A percentile compares a stretch with the other conserved stretches of the same genome.
Conservation (phyloP, 2,888 invertebrate genomes). For the Trachelus stipa region DNA sequence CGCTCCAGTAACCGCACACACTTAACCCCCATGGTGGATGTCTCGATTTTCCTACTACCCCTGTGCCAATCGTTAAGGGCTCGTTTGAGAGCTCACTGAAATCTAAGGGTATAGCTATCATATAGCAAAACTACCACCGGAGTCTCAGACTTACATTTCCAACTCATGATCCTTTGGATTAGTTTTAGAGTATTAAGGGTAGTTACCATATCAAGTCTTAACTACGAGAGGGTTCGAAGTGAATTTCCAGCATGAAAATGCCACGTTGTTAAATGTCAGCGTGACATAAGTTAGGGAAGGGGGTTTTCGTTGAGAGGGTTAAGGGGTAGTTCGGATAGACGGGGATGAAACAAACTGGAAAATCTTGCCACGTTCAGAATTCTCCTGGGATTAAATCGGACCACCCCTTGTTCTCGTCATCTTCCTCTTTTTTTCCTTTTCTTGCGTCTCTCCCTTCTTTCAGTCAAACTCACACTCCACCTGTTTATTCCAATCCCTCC, state of each 20-base stretch:
- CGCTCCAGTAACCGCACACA: background rate
- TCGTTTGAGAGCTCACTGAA: background rate
- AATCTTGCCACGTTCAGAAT: background rate
- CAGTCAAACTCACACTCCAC: background rate
- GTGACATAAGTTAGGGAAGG: background rate
- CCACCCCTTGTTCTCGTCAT: background rate
- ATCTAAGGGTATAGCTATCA: background rate
- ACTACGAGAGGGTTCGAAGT: background rate
- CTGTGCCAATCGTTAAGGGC: background rate
- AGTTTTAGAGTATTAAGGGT: background rate
- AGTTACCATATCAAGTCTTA: background rate
- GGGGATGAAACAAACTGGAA: background rate
- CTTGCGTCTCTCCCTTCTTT: background rate
- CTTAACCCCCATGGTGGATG: background rate
- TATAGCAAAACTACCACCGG: background rate
- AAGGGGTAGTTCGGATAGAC: background rate
- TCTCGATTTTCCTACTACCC: background rate
- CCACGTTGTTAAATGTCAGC: background rate
- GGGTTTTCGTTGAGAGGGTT: background rate
- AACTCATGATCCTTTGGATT: background rate
- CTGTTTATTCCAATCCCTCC: background rate
- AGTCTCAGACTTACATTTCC: background rate
- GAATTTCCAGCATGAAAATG: background rate
- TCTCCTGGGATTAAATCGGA: background rate
- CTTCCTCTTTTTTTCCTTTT: background rate